Conservation (phyloP, 2,113 vertebrate species). For the Dicrurus megarhynchus region DNA sequence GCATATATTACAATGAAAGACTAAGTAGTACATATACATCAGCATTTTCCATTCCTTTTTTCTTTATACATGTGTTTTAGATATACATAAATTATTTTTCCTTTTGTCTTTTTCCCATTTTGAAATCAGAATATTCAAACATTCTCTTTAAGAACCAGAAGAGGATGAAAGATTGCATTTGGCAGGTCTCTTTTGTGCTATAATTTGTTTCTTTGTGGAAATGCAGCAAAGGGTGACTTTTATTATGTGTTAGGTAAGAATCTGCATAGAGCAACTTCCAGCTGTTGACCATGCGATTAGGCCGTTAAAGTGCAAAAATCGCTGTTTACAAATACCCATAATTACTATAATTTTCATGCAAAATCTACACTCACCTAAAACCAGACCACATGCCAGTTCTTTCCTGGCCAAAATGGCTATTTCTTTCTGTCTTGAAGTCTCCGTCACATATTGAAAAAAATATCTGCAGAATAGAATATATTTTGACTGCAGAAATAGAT, state of each 20-base stretch:
- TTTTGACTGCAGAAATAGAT: slow-evolving; percentile 77
- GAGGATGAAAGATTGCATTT: slow-evolving; percentile 21
- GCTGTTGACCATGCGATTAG: slow-evolving; percentile 59
- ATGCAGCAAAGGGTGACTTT: slow-evolving; percentile 68
- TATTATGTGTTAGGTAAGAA: slow-evolving; percentile 58
- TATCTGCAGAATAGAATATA: slow-evolving; percentile 71
- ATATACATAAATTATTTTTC: slow-evolving; percentile 25
- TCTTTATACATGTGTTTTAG: neutral
- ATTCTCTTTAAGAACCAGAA: slow-evolving; percentile 53
- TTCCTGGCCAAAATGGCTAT: slow-evolving; percentile 60
- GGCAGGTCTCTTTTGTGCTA: slow-evolving; percentile 27
- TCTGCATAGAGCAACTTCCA: slow-evolving; percentile 59
- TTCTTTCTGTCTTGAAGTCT: slow-evolving; percentile 64
- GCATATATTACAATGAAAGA: neutral
- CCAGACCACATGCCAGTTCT: slow-evolving; percentile 47
- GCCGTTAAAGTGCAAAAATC: slow-evolving; percentile 55
- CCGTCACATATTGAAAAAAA: slow-evolving; percentile 58
- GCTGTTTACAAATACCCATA: slow-evolving; percentile 64
- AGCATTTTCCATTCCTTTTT: neutral
- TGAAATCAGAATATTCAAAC: slow-evolving; percentile 5
- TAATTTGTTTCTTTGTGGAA: slow-evolving; percentile 55
- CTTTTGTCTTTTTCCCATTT: slow-evolving; percentile 9
- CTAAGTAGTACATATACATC: neutral
- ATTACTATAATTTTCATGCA: slow-evolving; percentile 67
- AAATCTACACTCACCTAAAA: slow-evolving; percentile 54